Evolutionary conservation across 2,113 vertebrate species (phyloP), one percentile per base, ranked within the genome.

Genomic region (Pachycephala philippinensis): DNA sequence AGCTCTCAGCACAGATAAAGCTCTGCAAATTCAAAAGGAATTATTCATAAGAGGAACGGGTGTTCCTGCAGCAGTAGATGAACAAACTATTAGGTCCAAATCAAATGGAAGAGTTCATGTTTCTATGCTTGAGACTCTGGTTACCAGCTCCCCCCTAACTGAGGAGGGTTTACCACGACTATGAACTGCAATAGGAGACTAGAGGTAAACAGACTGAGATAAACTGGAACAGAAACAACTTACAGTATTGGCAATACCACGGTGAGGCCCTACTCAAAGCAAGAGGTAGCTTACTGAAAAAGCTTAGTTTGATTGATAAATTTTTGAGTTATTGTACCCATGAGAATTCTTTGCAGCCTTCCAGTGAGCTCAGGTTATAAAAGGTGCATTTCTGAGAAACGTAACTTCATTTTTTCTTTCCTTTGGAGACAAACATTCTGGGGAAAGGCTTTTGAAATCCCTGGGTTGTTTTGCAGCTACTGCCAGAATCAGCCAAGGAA

Each of bases 321-420:
- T 10, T 8, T 35, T 70, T 33, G 7, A 66, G 39, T 40, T 69
- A n/a, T 11, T 56, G 37, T 2, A 3, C 11, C 18, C 63, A 7
- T 9, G 9, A 65, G 54, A 86, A 56, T 45, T 80, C n/a, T 74
- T 61, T 7, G 3, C 37, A 65, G 9, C 27, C 28, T 86, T 77
- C 13, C 50, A 57, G 20, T 11, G 45, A 53, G 11, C 13, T 76
- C 2, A 0, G 14, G 14, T 60, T 76, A 33, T 39, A 64, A 69
- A 28, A 90, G 7, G 17, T 9, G 4, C 0, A 0, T 61, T 77
- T 87, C 76, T 57, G 20, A 74, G 31, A 76, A 56, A 47, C 0
- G 0, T 17, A 57, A 26, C 20, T 85, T 56, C 7, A 8, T 85
- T 60, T 70, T 70, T 72, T 9, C 28, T 81, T 49, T 65, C 53